Evolutionary conservation across 2,888 invertebrate species (phyloP), one percentile per base, ranked within the genome.

Genomic region (Adelphocoris suturalis): DNA sequence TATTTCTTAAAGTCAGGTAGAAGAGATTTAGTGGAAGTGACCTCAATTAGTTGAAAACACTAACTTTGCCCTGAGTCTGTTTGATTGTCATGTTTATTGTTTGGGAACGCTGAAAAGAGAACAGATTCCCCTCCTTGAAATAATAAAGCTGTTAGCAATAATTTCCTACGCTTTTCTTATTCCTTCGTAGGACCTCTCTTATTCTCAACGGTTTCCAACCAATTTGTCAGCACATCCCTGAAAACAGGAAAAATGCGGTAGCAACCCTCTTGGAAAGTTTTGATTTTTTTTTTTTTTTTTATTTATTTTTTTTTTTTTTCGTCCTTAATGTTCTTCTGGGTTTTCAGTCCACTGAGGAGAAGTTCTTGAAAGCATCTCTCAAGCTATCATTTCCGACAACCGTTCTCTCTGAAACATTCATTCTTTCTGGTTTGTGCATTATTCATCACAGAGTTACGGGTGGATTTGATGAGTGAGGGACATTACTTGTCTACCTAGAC

Each of bases 301-400:
- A 7, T 48, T 13, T 48, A 7, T 48, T 13, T 48, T 13, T 48
- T 19, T 61, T 19, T 61, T 19, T 61, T 9, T n/a, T 61, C 19
- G n/a, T n/a, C 61, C n/a, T n/a, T 61, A 61, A 61, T 61, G 61
- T 61, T 61, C 52, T 16, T 61, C 52, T 52, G 52, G 19, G 16
- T 61, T 61, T n/a, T 61, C 19, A 16, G 61, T 16, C 16, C 61
- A 16, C n/a, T 19, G 9, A 61, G n/a, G 19, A 19, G 61, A 61
- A 61, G 61, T 61, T 61, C 61, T 61, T 61, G 61, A 61, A 61
- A 61, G 61, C n/a, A 9, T 61, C n/a, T 61, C 19, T 61, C n/a
- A 4, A n/a, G n/a, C 61, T 19, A 61, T 61, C 61, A 13, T 52
- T 52, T 16, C 52, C 19, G n/a, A 19, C 61, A 61, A 61, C n/a